Evolutionary conservation across 2,888 invertebrate genomes (phyloP).

Genomic region (Choristoneura rosaceana): DNA sequence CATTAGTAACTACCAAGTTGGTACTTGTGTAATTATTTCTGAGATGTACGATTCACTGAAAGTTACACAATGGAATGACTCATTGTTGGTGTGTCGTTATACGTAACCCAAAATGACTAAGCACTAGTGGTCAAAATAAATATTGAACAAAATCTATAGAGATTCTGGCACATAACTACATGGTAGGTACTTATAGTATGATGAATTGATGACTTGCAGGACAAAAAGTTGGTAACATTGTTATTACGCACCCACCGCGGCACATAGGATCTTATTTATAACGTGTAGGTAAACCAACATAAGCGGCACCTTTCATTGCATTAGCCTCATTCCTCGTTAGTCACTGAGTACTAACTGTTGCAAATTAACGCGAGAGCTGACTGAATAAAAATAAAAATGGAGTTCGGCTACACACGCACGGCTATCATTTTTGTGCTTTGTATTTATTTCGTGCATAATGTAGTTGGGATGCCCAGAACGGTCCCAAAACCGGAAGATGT

Average conservation of each 20-base stretch:
- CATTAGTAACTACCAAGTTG: too few relatives aligned
- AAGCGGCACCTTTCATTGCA: slow-evolving; percentile 15
- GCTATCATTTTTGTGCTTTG: slow-evolving; percentile 47
- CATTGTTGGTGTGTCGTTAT: not conserved
- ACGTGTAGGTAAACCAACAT: slow-evolving; percentile 12
- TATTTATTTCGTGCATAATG: slow-evolving; percentile 47
- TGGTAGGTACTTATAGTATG: too few relatives aligned
- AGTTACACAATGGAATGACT: slow-evolving; percentile 13
- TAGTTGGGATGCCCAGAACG: slow-evolving; percentile 53
- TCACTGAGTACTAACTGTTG: slow-evolving; percentile 3
- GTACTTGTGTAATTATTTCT: not conserved
- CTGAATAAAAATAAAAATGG: slow-evolving; percentile 30
- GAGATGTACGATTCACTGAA: slow-evolving; percentile 1
- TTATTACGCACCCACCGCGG: slow-evolving; percentile 19
- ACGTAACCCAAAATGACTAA: slow-evolving; percentile 8
- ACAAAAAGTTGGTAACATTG: slow-evolving; percentile 15
- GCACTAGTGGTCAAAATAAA: slow-evolving; percentile 15
- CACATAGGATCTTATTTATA: slow-evolving; percentile 17
- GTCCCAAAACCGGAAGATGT: slow-evolving; percentile 48
- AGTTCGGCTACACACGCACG: slow-evolving; percentile 43
- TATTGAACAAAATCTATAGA: not conserved
- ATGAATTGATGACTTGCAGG: slow-evolving; percentile 10
- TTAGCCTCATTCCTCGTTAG: slow-evolving; percentile 17
- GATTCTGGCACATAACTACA: not conserved
- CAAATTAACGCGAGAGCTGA: not conserved